Evolutionary conservation across 2,797 vertebrate genomes (phyloP), one percentile per base, ranked within the genome.

Genomic region (Hoplostethus mediterraneus): DNA sequence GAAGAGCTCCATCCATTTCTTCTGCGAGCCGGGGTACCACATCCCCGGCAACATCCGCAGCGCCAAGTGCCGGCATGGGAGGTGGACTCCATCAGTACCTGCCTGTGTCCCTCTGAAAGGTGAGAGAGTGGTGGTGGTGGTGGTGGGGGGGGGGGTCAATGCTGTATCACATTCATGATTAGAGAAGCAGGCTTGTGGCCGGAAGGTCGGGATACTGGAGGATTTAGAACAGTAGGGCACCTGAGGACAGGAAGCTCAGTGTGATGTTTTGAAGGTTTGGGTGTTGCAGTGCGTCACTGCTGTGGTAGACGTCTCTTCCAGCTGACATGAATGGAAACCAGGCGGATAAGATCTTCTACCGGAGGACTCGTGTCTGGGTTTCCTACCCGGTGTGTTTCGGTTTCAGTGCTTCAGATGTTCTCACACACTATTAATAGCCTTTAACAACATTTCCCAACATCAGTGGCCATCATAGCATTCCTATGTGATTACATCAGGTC

Each of bases 21-120:
- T 92, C 89, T 95, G 95, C 2, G 93, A 94, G 77, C 63, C 90
- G 0, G 93, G 93, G 1, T 94, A 87, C 73, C 52, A 75, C 72
- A 59, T 90, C 57, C 85, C 21, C 17, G 66, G 10, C 60, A 78
- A 65, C 44, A 31, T 33, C 1, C 64, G 30, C 0, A 7, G 65
- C 17, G 90, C 91, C 72, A 80, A 14, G 72, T 95, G 95, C 42
- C 83, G 51, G 4, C 84, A 83, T 1, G 92, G 94, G 1, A 59
- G 3, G 7, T 95, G 95, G 94, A 8, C 0, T 1, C 84, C 90
- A 0, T 25, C 74, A 0, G 75, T 92, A 0, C 87, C 93, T 0
- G 1, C 56, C 55, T 95, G 95, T 66, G 0, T 85, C 47, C 86
- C 84, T 5, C 28, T 55, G 21, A 83, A 65, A 89, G 93, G 95